These are phyloP conservation scores for Agriopis leucophaearia DNA, from an alignment of 2,888 invertebrate species.

Conservation along the genomic window DNA sequence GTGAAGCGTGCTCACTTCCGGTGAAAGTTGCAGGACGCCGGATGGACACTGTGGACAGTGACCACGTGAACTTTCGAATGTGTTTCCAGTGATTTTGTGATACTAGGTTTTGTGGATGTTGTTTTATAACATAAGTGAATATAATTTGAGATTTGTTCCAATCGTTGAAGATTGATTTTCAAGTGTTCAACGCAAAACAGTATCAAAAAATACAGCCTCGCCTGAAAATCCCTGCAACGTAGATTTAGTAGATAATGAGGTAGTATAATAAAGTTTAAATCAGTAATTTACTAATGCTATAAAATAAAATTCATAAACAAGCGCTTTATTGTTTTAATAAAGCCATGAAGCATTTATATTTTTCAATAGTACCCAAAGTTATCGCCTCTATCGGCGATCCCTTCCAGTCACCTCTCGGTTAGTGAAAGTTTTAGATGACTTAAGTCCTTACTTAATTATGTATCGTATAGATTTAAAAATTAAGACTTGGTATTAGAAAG, in stretches of 20 bases:
- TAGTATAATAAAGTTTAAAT: neutral
- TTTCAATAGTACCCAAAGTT: neutral
- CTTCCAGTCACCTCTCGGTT: neutral
- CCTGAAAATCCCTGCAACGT: neutral
- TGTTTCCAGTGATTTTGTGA: constrained; percentile 47
- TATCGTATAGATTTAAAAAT: constrained; percentile 10
- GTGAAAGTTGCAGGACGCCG: constrained; percentile 54
- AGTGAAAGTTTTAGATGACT: constrained; percentile 12
- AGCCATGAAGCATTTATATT: neutral
- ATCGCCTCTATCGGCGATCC: neutral
- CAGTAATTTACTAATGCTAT: neutral
- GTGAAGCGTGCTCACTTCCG: constrained; percentile 41
- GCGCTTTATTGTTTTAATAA: neutral
- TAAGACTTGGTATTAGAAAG: constrained; percentile 20
- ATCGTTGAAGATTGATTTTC: neutral
- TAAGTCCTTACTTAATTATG: neutral
- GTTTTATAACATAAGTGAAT: constrained; percentile 8
- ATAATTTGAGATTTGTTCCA: neutral
- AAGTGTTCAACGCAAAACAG: constrained; percentile 41
- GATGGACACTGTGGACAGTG: constrained; percentile 51
- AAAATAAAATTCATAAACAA: neutral
- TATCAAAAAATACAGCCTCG: constrained; percentile 44
- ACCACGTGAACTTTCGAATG: constrained; percentile 47
- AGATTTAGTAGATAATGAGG: neutral
- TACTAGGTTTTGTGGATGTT: constrained; percentile 43